These are phyloP conservation scores for Oasisia sp. DNA, from an alignment of 2,888 invertebrate genomes.

Conservation along the genomic window DNA sequence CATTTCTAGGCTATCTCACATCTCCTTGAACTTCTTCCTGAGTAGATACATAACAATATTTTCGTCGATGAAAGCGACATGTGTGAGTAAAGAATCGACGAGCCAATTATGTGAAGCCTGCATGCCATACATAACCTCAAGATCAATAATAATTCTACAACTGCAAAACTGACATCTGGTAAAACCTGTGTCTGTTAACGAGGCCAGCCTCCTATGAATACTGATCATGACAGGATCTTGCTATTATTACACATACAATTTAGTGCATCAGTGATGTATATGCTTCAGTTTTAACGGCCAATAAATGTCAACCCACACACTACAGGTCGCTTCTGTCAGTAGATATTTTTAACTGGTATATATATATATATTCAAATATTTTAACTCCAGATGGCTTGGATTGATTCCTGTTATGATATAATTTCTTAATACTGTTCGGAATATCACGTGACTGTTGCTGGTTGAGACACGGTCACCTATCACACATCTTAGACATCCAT, in stretches of 20 bases:
- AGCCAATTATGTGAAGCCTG: not conserved
- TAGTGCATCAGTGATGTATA: not conserved
- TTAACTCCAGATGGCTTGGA: not conserved
- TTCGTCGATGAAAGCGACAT: not conserved
- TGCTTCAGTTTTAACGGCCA: not conserved
- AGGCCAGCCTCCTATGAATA: conserved; percentile 2
- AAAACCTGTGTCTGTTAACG: not conserved
- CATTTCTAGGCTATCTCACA: not conserved
- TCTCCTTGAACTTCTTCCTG: not conserved
- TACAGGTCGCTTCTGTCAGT: not conserved
- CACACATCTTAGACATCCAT: not conserved
- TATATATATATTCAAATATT: not conserved
- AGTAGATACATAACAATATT: conserved; percentile 13
- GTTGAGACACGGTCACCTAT: not conserved
- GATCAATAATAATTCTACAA: not conserved
- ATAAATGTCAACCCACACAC: not conserved
- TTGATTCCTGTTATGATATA: not conserved
- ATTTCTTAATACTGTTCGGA: not conserved
- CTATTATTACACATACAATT: not conserved
- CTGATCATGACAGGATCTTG: not conserved
- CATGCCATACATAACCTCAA: not conserved
- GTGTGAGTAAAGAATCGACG: not conserved
- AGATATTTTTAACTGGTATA: not conserved
- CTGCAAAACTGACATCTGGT: not conserved
- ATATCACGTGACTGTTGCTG: not conserved